Conservation (phyloP, 2,113 vertebrate species). For the Brienomyrus brachyistius region DNA sequence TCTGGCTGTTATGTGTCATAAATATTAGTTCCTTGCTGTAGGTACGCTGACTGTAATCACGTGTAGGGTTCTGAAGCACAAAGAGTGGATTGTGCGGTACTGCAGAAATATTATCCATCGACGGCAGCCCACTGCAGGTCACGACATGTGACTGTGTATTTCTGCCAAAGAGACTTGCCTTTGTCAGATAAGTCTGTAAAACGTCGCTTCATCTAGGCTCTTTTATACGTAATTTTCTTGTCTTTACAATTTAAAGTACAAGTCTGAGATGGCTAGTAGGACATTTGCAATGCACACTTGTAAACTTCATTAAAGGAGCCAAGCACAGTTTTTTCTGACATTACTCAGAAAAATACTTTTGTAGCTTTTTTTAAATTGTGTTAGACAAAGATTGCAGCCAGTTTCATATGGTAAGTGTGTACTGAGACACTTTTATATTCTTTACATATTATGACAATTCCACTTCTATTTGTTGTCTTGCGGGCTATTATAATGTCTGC, state of each 20-base stretch:
- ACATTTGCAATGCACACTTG: not conserved
- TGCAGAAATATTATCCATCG: slow-evolving; percentile 19
- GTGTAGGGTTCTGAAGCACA: slow-evolving; percentile 48
- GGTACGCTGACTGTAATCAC: slow-evolving; percentile 21
- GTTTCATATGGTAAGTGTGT: not conserved
- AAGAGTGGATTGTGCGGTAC: slow-evolving; percentile 45
- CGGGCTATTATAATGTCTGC: slow-evolving; percentile 25
- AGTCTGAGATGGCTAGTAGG: not conserved
- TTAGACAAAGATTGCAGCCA: not conserved
- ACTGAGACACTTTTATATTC: slow-evolving; percentile 2
- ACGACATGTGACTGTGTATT: not conserved
- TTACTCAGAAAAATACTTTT: not conserved
- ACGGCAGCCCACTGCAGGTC: not conserved
- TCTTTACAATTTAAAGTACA: not conserved
- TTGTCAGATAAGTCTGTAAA: not conserved
- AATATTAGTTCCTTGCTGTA: not conserved
- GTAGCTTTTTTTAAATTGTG: not conserved
- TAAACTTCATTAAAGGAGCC: not conserved
- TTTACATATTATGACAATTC: not conserved
- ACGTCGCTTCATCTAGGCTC: not conserved
- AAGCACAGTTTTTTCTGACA: not conserved
- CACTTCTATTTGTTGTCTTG: not conserved
- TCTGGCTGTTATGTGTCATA: not conserved
- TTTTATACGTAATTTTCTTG: not conserved
- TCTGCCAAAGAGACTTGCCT: not conserved